Evolutionary conservation across 2,888 invertebrate genomes (phyloP).

Genomic region (Creontiades dilutus): DNA sequence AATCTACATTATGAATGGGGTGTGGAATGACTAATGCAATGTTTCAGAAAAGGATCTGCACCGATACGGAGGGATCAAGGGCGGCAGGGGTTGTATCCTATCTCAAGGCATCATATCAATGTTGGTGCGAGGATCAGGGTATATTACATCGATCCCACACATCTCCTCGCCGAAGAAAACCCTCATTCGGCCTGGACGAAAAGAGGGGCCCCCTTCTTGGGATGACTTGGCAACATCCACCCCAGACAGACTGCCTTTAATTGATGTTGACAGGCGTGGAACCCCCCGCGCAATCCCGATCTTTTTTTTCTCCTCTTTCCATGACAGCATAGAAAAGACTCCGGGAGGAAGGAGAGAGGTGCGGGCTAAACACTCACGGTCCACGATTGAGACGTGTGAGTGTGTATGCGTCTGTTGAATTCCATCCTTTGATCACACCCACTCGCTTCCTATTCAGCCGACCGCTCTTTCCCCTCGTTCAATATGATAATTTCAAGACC

Average conservation of each 20-base stretch:
- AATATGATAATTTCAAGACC: conserved; percentile 51
- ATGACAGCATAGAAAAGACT: conserved; percentile 47
- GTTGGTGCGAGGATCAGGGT: conserved; percentile 48
- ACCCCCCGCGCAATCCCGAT: conserved; percentile 60
- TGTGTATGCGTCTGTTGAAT: conserved; percentile 59
- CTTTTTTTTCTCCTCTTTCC: conserved; percentile 30
- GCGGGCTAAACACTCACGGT: conserved; percentile 66
- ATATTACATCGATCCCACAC: conserved; percentile 67
- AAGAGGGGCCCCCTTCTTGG: conserved; percentile 20
- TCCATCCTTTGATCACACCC: conserved; percentile 67
- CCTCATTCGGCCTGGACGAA: conserved; percentile 7
- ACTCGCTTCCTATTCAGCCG: conserved; percentile 52
- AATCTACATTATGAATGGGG: too few relatives aligned
- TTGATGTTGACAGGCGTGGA: conserved; percentile 75
- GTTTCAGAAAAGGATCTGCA: too few relatives aligned
- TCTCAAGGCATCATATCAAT: conserved; percentile 35
- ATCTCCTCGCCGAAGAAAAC: conserved; percentile 22
- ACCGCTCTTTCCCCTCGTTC: conserved; percentile 11
- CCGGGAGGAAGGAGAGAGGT: background rate
- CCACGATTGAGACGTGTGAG: conserved; percentile 71
- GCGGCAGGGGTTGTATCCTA: background rate
- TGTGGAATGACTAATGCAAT: too few relatives aligned
- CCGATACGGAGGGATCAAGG: background rate
- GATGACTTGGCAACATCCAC: conserved; percentile 69
- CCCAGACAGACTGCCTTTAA: conserved; percentile 73